Base-by-base conservation (phyloP, 1,140 invertebrate genomes). In the Neocloeon triangulifer region DNA sequence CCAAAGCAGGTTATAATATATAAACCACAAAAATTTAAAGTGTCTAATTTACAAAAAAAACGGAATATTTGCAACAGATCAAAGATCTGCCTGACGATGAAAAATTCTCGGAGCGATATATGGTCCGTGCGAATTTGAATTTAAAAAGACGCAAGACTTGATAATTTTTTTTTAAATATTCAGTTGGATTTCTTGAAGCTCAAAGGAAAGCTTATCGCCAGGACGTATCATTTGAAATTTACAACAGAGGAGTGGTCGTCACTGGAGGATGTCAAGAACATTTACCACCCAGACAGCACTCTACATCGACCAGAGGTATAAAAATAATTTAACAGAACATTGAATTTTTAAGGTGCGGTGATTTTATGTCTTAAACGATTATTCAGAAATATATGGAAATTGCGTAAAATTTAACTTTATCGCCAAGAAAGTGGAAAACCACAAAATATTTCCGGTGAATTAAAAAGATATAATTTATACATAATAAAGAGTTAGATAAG, bases 1-100 rank as follows among this genome's bases (percentile, higher is more conserved):
- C 56, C 58, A 3, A 45, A 45, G n/a, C 56, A 60, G 53, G 56
- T 59, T 43, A 41, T 30, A 9, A 9, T 4, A n/a, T n/a, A n/a
- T n/a, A n/a, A n/a, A n/a, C n/a, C n/a, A n/a, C n/a, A n/a, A n/a
- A n/a, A n/a, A n/a, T n/a, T n/a, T n/a, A n/a, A n/a, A n/a, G n/a
- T n/a, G n/a, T n/a, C n/a, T n/a, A n/a, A n/a, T n/a, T n/a, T n/a
- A n/a, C n/a, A n/a, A n/a, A n/a, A n/a, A n/a, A n/a, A n/a, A n/a
- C n/a, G n/a, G n/a, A n/a, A n/a, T n/a, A n/a, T n/a, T n/a, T n/a
- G n/a, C n/a, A n/a, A n/a, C 27, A 29, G 27, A 18, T 29, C 9
- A 29, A 14, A 5, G 2, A 14, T 17, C 10, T 29, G 10, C 27
- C 27, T 14, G 27, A 29, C 9, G 27, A 29, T 13, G 27, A 29